Base-by-base conservation (phyloP, 1,140 invertebrate species). In the Conus ventricosus region DNA sequence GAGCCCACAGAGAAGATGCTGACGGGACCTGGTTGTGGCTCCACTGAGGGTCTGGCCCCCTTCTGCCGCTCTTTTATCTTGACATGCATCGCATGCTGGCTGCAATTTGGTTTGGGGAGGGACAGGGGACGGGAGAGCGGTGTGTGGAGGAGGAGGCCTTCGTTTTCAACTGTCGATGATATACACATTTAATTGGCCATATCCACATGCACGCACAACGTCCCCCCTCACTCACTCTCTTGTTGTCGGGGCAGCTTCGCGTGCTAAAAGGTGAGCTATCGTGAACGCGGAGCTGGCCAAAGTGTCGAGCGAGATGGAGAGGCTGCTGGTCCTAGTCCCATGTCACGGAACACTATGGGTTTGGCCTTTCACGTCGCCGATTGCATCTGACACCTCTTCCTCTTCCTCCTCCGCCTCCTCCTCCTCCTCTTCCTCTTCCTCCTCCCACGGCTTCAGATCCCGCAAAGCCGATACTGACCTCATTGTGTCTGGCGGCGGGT, bases 131-230 rank as follows among this genome's bases (percentile, higher is more conserved):
- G 39, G 39, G 60, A 63, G 60, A 63, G 60, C 17, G 60, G 60
- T 63, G 60, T 63, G 60, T 63, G 60, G 11, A 20, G 67, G 23
- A 20, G 23, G 67, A 71, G 80, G 53, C 80, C 85, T 87, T 87
- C 85, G 25, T 87, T 87, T 87, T 87, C 85, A 87, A 87, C 85
- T 87, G 85, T 87, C 85, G 51, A 78, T 76, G 67, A 57, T 87
- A 87, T 78, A 87, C 85, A 78, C 85, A 87, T 78, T 76, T 87
- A 87, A 87, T 87, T 87, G 85, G 85, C 71, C 85, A 87, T 87
- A 78, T 87, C 85, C 85, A 87, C 85, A 78, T 87, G 85, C 85
- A 87, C 67, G 85, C 85, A 87, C 85, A 20, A 20, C 67, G 1
- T 53, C 57, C n/a, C 82, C 82, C 23, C 53, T 39, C 25, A 75